Evolutionary conservation across 2,113 vertebrate species (phyloP).

Genomic region (Triplophysa dalaica): DNA sequence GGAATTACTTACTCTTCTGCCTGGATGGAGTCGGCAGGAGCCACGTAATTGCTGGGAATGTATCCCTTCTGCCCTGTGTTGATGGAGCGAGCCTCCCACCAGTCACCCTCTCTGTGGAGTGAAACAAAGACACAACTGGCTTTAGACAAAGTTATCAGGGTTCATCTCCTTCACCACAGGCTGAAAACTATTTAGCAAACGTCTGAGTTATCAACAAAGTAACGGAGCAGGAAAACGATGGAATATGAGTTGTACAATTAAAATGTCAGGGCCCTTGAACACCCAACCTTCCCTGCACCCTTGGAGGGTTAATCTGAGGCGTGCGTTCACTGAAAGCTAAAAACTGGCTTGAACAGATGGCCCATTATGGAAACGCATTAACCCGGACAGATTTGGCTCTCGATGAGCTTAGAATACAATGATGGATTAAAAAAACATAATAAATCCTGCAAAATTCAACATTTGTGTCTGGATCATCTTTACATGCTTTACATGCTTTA

Average conservation of each 20-base stretch:
- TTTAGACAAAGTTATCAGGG: neutral
- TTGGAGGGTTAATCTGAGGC: slow-evolving; percentile 34
- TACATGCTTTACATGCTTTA: no score
- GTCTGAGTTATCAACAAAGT: slow-evolving; percentile 16
- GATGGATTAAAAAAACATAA: slow-evolving; percentile 56
- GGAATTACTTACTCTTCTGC: slow-evolving; percentile 91
- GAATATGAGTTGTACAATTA: slow-evolving; percentile 16
- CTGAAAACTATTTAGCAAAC: neutral
- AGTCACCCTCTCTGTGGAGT: slow-evolving; percentile 90
- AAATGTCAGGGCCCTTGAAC: slow-evolving; percentile 11
- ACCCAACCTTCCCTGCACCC: neutral
- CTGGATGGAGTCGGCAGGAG: slow-evolving; percentile 98
- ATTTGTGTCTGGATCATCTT: slow-evolving; percentile 4
- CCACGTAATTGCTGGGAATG: slow-evolving; percentile 99
- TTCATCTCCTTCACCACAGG: slow-evolving; percentile 25
- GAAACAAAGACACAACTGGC: slow-evolving; percentile 15
- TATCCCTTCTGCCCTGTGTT: slow-evolving; percentile 96
- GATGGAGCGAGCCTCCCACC: slow-evolving; percentile 99
- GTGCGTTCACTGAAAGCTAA: slow-evolving; percentile 43
- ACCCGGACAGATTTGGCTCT: slow-evolving; percentile 62
- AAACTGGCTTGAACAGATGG: slow-evolving; percentile 63
- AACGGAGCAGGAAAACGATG: neutral
- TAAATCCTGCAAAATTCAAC: neutral
- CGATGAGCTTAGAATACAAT: slow-evolving; percentile 59
- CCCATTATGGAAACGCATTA: slow-evolving; percentile 64